Evolutionary conservation across 2,113 vertebrate genomes (phyloP), one percentile per base, ranked within the genome.

Genomic region (Pollachius pollachius): DNA sequence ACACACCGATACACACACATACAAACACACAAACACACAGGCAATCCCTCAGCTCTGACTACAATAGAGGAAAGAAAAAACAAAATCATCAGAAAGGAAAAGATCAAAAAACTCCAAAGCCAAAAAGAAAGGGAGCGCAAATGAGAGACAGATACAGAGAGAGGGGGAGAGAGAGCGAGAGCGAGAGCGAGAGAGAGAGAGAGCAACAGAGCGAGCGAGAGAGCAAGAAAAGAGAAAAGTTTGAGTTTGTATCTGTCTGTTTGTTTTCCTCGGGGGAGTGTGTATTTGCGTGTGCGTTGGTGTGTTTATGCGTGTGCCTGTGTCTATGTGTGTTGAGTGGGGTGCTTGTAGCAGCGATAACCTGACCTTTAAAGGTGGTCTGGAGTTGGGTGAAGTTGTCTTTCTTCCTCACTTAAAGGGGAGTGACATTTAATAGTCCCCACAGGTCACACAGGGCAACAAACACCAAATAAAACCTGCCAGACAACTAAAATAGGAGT

Each of bases 351-450:
- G 60, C 88, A 81, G 81, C 76, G 77, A 83, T 71, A 64, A 84
- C 73, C 60, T 92, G 90, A 92, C 91, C 89, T 92, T 92, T 91
- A 90, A 83, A 79, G 63, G 84, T 86, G 88, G 88, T 88, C 75
- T 67, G 67, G 89, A 90, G 84, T 89, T 88, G 81, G 86, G 75
- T 81, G 88, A 91, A 91, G 87, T 91, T 91, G 86, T 92, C 89
- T 89, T 89, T 91, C 89, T 87, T 86, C 87, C 83, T 89, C 87
- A 87, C 85, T 89, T 90, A 92, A 92, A 89, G 83, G 80, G 75
- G 83, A 89, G 70, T 88, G 91, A 90, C 91, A 92, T 92, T 89
- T 89, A 91, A 92, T 90, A 93, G 89, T 92, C 89, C 89, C 87
- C 80, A 86, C 74, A 88, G 90, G 89, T 91, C 91, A 85, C 82